phyloP scores from a whole-genome alignment of 2,797 vertebrate genomes.

The Ctenopoma kingsleyae region DNA sequence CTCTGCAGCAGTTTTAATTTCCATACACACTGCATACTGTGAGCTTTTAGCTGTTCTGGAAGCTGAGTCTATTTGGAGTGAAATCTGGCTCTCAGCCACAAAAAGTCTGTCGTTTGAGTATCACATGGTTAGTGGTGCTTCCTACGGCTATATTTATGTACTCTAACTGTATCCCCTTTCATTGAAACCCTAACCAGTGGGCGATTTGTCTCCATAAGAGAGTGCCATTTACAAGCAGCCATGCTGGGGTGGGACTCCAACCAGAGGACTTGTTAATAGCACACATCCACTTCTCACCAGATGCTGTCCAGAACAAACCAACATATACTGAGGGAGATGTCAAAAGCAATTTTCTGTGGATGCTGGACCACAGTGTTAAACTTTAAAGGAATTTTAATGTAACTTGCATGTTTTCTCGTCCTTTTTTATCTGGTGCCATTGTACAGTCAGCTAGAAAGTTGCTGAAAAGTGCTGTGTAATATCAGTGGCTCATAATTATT shows the following conservation, averaged over 20 bases:
- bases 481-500: slow-evolving; percentile 9
- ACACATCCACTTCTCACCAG: slow-evolving; percentile 84
- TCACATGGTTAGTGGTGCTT: slow-evolving; percentile 80
- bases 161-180: slow-evolving; percentile 84
- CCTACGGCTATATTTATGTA: slow-evolving; percentile 84
- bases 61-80: slow-evolving; percentile 65
- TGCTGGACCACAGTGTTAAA: slow-evolving; percentile 49
- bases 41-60: slow-evolving; percentile 61
- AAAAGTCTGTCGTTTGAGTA: slow-evolving; percentile 73
- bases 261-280: slow-evolving; percentile 83
- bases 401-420: slow-evolving; percentile 33
- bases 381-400: slow-evolving; percentile 57
- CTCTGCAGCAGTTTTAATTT: slow-evolving; percentile 62
- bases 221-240: slow-evolving; percentile 85
- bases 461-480: slow-evolving; percentile 8
- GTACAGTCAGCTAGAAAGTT: slow-evolving; percentile 19
- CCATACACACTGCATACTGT: slow-evolving; percentile 59
- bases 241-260: slow-evolving; percentile 82
- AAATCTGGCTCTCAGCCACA: slow-evolving; percentile 72
- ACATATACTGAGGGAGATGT: slow-evolving; percentile 70
- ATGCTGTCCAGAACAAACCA: slow-evolving; percentile 80
- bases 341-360: slow-evolving; percentile 71
- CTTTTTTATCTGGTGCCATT: slow-evolving; percentile 8
- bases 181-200: slow-evolving; percentile 80
- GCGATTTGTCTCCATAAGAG: slow-evolving; percentile 83